Evolutionary conservation across 1,140 invertebrate species (phyloP).

Genomic region (Hylyphantes graminicola): DNA sequence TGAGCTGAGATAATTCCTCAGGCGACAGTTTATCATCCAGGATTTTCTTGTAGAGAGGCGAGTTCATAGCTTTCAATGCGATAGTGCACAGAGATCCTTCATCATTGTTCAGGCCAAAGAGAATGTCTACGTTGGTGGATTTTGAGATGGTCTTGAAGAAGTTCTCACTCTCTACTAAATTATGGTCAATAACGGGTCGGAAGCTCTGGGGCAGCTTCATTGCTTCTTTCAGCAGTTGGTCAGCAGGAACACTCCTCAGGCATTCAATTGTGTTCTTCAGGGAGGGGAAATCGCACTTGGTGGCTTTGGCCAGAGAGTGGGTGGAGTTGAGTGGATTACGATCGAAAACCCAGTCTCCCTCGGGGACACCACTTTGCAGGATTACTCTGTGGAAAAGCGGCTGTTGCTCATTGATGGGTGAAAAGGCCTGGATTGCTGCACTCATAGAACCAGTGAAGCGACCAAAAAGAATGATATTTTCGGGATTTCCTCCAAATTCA

Average conservation of each 20-base stretch:
- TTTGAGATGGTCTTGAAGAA: constrained; percentile 41
- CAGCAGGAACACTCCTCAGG: constrained; percentile 41
- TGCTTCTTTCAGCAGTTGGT: constrained; percentile 38
- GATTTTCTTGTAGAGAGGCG: constrained; percentile 52
- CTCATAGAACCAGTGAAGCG: constrained; percentile 64
- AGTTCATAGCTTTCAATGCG: constrained; percentile 48
- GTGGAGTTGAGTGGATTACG: constrained; percentile 44
- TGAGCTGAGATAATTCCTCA: constrained; percentile 49
- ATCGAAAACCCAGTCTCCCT: constrained; percentile 62
- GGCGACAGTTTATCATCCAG: constrained; percentile 28
- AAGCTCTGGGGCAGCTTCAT: constrained; percentile 36
- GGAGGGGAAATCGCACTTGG: not conserved
- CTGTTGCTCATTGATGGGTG: constrained; percentile 51
- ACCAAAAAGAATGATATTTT: constrained; percentile 88
- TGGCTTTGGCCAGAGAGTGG: not conserved
- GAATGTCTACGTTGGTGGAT: constrained; percentile 49
- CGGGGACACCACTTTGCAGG: constrained; percentile 63
- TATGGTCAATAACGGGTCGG: constrained; percentile 59
- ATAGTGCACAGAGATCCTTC: constrained; percentile 63
- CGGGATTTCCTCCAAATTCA: constrained; percentile 84
- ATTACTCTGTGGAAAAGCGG: constrained; percentile 62
- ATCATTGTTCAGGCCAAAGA: constrained; percentile 61
- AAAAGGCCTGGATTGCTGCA: constrained; percentile 62
- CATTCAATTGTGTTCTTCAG: constrained; percentile 45
- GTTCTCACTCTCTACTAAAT: constrained; percentile 55